Conservation (phyloP, 2,888 invertebrate species). For the Dynastes maya region DNA sequence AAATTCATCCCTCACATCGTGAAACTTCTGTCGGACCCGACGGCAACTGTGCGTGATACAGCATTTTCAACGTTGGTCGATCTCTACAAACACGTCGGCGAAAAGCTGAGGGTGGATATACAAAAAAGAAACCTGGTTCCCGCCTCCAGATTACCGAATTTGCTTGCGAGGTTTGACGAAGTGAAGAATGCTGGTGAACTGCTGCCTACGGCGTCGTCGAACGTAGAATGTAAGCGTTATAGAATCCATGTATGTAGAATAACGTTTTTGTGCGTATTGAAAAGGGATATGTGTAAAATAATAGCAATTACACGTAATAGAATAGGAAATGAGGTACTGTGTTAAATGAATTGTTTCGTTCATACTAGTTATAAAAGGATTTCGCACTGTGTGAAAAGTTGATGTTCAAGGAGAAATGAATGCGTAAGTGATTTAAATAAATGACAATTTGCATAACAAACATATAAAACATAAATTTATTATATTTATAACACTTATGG, state of each 20-base stretch:
- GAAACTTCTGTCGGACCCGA: constrained; percentile 89
- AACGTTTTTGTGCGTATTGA: too few species aligned
- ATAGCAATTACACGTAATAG: too few species aligned
- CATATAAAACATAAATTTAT: too few species aligned
- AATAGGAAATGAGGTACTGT: too few species aligned
- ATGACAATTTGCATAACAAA: too few species aligned
- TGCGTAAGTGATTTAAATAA: too few species aligned
- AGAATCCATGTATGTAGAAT: background rate
- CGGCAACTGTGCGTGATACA: constrained; percentile 88
- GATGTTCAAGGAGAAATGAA: too few species aligned
- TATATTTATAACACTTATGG: background rate
- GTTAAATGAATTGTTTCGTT: too few species aligned
- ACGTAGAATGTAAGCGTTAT: constrained; percentile 63
- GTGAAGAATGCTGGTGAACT: constrained; percentile 85
- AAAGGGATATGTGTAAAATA: too few species aligned
- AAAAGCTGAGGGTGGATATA: constrained; percentile 86
- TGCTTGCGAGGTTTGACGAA: constrained; percentile 92
- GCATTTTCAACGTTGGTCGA: constrained; percentile 90
- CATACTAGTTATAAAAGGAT: background rate
- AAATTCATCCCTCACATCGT: constrained; percentile 88
- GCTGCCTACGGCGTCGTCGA: constrained; percentile 78
- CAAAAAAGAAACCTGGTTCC: constrained; percentile 86
- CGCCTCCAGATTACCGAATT: constrained; percentile 78
- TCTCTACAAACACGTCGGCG: constrained; percentile 94
- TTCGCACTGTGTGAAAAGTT: too few species aligned